Percentiles rank a stretch among this genome's conserved stretches.
These are phyloP conservation scores for Drosophila sechellia DNA, from an alignment of 1,140 invertebrate genomes.

Conservation along the genomic window DNA sequence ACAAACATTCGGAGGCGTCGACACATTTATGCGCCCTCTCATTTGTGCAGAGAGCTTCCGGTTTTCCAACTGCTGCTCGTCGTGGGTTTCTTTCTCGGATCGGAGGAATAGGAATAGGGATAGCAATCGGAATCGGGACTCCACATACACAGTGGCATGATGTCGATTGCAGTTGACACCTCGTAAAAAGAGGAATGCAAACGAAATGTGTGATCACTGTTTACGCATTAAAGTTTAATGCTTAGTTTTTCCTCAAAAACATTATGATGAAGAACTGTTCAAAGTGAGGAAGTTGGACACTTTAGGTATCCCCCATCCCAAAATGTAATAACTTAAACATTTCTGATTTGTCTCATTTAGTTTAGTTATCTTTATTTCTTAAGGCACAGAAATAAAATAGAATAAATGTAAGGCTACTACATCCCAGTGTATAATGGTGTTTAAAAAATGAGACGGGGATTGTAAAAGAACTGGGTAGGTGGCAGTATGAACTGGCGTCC, in stretches of 20 bases:
- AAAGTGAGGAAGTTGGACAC: background rate
- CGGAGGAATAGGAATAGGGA: background rate
- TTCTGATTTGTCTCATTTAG: background rate
- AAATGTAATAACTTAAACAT: background rate
- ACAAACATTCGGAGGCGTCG: constrained; percentile 64
- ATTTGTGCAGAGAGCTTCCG: constrained; percentile 70
- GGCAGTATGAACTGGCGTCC: background rate
- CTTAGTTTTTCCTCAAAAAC: constrained; percentile 3
- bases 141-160: background rate
- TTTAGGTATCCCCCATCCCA: background rate
- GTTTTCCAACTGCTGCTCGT: constrained; percentile 18
- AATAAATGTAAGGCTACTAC: too few species aligned
- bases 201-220: constrained; percentile 25
- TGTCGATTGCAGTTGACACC: constrained; percentile 41
- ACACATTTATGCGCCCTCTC: constrained; percentile 74
- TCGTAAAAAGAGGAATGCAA: constrained; percentile 33
- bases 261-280: background rate
- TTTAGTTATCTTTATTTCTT: constrained; percentile 16
- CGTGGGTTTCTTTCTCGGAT: too few species aligned
- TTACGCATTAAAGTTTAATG: background rate
- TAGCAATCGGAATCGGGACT: background rate
- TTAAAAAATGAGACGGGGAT: too few species aligned
- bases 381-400: too few species aligned
- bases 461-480: too few species aligned
- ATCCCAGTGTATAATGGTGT: too few species aligned